Conservation (phyloP, 2,888 invertebrate genomes). For the Fissipunctia ypsillon region DNA sequence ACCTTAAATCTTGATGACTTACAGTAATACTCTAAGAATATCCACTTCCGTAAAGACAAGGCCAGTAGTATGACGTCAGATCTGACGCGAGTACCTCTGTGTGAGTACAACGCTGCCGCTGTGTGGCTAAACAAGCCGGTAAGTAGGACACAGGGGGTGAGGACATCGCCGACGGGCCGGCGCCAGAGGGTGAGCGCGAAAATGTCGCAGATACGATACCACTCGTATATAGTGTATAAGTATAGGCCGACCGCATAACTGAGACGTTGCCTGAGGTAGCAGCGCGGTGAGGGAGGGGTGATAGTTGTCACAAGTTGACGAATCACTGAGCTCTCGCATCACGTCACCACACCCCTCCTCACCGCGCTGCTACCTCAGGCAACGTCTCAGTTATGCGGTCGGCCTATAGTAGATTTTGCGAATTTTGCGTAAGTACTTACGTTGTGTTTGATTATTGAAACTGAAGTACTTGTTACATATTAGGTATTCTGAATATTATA, state of each 20-base stretch:
- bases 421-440: constrained; percentile 11
- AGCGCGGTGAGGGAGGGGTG: too few species aligned
- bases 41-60: constrained; percentile 11
- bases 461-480: neutral
- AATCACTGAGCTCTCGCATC: too few species aligned
- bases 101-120: constrained; percentile 26
- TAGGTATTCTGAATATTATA: too few species aligned
- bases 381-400: too few species aligned
- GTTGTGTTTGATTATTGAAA: neutral
- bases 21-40: constrained; percentile 2
- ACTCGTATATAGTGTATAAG: neutral
- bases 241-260: too few species aligned
- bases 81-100: constrained; percentile 13
- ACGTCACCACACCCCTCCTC: too few species aligned
- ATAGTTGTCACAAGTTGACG: too few species aligned
- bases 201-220: constrained; percentile 54
- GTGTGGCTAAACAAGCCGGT: constrained; percentile 35
- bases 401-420: constrained; percentile 13
- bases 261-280: too few species aligned
- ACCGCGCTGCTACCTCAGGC: too few species aligned
- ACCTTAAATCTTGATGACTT: neutral
- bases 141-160: constrained; percentile 60
- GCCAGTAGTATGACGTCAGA: constrained; percentile 49
- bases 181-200: constrained; percentile 59
- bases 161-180: constrained; percentile 53